Base-by-base conservation (phyloP, 2,113 vertebrate species). In the Speoplatyrhinus poulsoni region DNA sequence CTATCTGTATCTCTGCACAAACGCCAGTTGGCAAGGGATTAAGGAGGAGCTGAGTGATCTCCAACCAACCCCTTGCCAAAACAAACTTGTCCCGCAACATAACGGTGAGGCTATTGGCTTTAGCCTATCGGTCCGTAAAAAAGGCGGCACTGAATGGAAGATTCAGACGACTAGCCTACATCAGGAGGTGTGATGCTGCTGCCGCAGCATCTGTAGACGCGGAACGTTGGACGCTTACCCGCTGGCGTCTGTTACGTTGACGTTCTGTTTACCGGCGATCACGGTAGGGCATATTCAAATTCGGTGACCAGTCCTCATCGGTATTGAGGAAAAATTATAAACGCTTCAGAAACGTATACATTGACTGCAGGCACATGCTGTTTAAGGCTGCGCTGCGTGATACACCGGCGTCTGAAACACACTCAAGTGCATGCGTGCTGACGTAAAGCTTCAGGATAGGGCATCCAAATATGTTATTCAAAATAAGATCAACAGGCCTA, bases 371-470 rank as follows among this genome's bases (percentile, higher is more conserved):
- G 2, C 19, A 10, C 10, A 33, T 17, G 4, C 13, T 52, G 17
- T 41, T 17, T 55, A 62, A 62, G 75, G 68, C 66, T 66, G 54
- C 8, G 26, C 3, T 6, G 46, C 11, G 67, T 64, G 60, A 61
- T 59, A 53, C 9, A 53, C 1, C 50, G 64, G 65, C 12, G 79
- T 69, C 69, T 66, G 79, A 77, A 70, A 79, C 71, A 55, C 75
- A 85, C 89, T 86, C 85, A 69, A 61, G 69, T 9, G 60, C 73
- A 66, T 87, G 85, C 90, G 92, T 88, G 87, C 71, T 93, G 88
- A 92, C 92, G 92, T 92, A 87, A 92, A 47, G 49, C 32, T 62
- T 62, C 54, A 6, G 69, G 83, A 85, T 86, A 85, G 85, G 80
- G 85, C 81, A 65, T 71, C 80, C 67, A 63, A 75, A 73, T 53